Evolutionary conservation across 1,140 invertebrate species (phyloP).

Genomic region (Odontomachus brunneus): DNA sequence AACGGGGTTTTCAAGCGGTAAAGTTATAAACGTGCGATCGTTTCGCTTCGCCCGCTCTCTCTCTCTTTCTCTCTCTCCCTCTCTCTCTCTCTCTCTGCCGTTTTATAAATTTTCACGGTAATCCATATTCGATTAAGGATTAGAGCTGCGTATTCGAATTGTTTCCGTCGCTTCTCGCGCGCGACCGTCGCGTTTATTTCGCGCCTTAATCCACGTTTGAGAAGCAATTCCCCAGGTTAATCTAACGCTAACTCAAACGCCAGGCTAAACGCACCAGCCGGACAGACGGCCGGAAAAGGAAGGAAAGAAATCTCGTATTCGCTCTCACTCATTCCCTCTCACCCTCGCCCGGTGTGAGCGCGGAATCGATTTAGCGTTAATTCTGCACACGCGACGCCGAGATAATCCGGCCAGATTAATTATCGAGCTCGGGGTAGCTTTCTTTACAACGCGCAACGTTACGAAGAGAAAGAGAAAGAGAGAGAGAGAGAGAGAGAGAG

Average conservation of each 20-base stretch:
- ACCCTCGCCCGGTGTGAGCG: not conserved
- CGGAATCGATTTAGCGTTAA: conserved; percentile 59
- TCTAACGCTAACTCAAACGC: conserved; percentile 8
- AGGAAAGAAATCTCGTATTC: not conserved
- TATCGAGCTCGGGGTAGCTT: conserved; percentile 58
- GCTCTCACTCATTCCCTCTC: too few species aligned
- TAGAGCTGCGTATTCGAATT: not conserved
- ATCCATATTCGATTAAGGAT: conserved; percentile 2
- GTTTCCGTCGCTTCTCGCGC: not conserved
- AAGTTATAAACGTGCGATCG: conserved; percentile 35
- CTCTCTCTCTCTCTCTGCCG: not conserved
- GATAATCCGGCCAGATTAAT: conserved; percentile 62
- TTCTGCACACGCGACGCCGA: conserved; percentile 16
- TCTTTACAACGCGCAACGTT: conserved; percentile 58
- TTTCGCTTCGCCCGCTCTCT: not conserved
- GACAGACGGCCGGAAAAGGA: too few species aligned
- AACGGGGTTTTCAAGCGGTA: not conserved
- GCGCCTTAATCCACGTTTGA: not conserved
- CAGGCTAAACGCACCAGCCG: not conserved
- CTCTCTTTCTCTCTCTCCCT: too few species aligned
- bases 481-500: conserved; percentile 9
- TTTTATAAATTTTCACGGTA: conserved; percentile 17
- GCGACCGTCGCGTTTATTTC: not conserved
- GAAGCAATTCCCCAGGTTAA: not conserved
- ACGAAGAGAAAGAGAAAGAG: conserved; percentile 30